Evolutionary conservation across 1,140 invertebrate genomes (phyloP).

Genomic region (Papilio dardanus): DNA sequence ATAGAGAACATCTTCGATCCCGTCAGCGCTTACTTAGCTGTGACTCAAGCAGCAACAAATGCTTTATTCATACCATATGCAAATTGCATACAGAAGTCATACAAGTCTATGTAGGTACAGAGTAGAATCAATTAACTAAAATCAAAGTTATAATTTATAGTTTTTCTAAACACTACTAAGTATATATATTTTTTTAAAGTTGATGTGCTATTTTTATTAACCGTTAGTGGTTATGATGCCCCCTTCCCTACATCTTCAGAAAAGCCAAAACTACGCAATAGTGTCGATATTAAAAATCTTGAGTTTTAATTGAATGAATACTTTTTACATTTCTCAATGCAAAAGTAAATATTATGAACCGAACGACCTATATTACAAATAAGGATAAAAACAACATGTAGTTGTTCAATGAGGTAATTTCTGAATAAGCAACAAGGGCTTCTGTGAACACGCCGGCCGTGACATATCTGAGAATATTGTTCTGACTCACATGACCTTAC

Average conservation of each 20-base stretch:
- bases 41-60: conserved; percentile 46
- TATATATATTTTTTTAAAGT: not conserved
- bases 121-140: no score
- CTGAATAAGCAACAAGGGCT: conserved; percentile 35
- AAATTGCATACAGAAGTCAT: conserved; percentile 24
- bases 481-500: conserved; percentile 35
- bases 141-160: not conserved
- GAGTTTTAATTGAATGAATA: not conserved
- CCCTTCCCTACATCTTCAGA: not conserved
- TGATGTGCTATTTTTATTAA: not conserved
- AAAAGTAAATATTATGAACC: conserved; percentile 10
- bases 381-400: conserved; percentile 32
- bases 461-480: conserved; percentile 34
- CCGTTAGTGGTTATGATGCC: not conserved
- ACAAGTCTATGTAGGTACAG: not conserved
- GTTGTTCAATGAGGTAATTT: conserved; percentile 30
- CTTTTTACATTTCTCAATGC: not conserved
- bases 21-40: conserved; percentile 45
- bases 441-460: conserved; percentile 27
- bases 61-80: conserved; percentile 34
- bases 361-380: conserved; percentile 31
- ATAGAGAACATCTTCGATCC: conserved; percentile 55
- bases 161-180: no score
- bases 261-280: not conserved
- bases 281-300: not conserved